Percentiles rank a stretch among this genome's conserved stretches.
Evolutionary conservation across 1,140 invertebrate species (phyloP).

Genomic region (Copidosoma floridanum): DNA sequence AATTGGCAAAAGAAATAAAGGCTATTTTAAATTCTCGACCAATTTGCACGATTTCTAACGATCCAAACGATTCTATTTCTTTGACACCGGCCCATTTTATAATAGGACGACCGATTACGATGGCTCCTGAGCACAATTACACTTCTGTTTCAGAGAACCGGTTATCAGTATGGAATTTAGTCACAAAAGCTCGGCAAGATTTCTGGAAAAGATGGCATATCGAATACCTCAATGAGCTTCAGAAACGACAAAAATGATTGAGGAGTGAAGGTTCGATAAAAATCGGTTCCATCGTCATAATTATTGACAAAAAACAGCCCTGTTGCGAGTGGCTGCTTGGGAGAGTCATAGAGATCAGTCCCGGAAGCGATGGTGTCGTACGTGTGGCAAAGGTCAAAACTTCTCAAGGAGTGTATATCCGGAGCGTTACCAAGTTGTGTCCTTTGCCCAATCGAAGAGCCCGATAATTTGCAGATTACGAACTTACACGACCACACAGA

Average conservation of each 20-base stretch:
- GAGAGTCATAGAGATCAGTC: slow-evolving; percentile 30
- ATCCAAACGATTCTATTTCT: slow-evolving; percentile 30
- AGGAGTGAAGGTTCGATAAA: slow-evolving; percentile 15
- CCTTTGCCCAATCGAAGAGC: not conserved
- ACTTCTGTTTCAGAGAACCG: slow-evolving; percentile 4
- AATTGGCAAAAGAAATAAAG: slow-evolving; percentile 36
- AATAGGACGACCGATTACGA: slow-evolving; percentile 21
- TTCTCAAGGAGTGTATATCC: not conserved
- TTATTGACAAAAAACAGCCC: slow-evolving; percentile 33
- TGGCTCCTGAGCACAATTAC: slow-evolving; percentile 13
- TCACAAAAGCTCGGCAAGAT: slow-evolving; percentile 15
- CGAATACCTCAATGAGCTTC: slow-evolving; percentile 33
- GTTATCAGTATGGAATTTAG: slow-evolving; percentile 20
- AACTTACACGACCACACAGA: too few relatives aligned
- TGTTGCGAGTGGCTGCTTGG: slow-evolving; percentile 38
- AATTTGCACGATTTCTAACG: slow-evolving; percentile 29
- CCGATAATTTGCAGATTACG: too few relatives aligned
- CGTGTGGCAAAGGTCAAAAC: slow-evolving; percentile 26
- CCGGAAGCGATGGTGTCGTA: slow-evolving; percentile 34
- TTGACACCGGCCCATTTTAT: slow-evolving; percentile 38
- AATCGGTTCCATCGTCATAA: slow-evolving; percentile 33
- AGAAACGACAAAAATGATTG: slow-evolving; percentile 34
- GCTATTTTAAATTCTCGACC: slow-evolving; percentile 40
- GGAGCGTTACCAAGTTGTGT: not conserved
- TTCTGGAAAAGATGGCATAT: slow-evolving; percentile 37